Evolutionary conservation across 2,888 invertebrate species (phyloP), one percentile per base, ranked within the genome.

Genomic region (Nomada ruficornis): DNA sequence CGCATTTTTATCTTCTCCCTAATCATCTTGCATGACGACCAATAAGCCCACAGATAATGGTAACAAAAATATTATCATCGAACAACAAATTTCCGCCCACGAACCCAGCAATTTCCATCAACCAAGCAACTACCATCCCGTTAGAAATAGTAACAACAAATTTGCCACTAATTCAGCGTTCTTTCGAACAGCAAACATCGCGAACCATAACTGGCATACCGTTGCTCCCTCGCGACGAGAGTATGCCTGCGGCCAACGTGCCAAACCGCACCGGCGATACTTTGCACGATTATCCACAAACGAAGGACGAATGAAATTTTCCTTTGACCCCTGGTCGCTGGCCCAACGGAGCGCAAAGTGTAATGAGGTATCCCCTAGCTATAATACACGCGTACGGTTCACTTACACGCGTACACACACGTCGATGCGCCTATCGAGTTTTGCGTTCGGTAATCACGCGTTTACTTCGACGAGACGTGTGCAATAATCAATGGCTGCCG

Each of bases 231-330:
- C 29, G 65, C 13, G 23, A 52, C 57, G 36, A 62, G 52, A 68
- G 69, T 76, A 70, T 52, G 52, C 57, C 18, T 59, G 13, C 50
- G 50, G 15, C 11, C 44, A 50, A 57, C 9, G 52, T 23, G 36
- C 29, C n/a, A 2, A 7, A 11, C 11, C 5, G 4, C 47, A 59
- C 29, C 65, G 75, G 72, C 65, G 77, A 76, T 57, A 77, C 80
- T 84, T 81, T 72, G 79, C 82, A 72, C 83, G 86, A 83, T 83
- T 88, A 86, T 84, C 89, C 90, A 88, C 88, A 90, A 91, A 89
- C 87, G 87, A 89, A 87, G 87, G 88, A 88, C 89, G 88, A 91
- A 92, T 92, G 90, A 91, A 91, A 93, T 92, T 91, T 89, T 85
- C 89, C 91, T 93, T 93, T 93, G 92, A 91, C 89, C 90, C 89